Conservation (phyloP, 2,888 invertebrate species). For the Heliconius cydno region DNA sequence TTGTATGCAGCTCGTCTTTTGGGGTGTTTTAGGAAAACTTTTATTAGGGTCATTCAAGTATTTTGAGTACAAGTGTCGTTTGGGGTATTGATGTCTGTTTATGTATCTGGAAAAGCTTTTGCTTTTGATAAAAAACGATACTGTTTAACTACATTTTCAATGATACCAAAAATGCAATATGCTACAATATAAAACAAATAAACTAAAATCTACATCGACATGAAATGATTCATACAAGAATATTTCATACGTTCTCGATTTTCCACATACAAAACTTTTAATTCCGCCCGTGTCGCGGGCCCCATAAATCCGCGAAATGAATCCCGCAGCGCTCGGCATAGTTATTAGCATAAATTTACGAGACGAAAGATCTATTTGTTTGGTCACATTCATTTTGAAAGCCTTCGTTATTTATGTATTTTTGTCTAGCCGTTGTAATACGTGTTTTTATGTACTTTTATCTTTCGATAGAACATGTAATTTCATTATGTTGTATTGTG, state of each 20-base stretch:
- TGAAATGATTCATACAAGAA: neutral
- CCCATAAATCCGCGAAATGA: constrained; percentile 53
- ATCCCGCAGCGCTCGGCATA: constrained; percentile 48
- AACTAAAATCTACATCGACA: neutral
- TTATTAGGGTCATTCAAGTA: constrained; percentile 27
- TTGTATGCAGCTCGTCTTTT: constrained; percentile 32
- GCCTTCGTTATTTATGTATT: constrained; percentile 34
- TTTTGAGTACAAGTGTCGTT: constrained; percentile 13
- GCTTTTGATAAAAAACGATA: neutral
- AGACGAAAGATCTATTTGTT: constrained; percentile 45
- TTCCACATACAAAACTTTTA: constrained; percentile 49
- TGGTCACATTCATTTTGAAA: constrained; percentile 40
- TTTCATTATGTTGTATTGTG: neutral
- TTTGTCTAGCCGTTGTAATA: constrained; percentile 27
- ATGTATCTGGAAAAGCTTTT: neutral
- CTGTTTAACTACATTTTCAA: too few species aligned
- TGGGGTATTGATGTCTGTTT: neutral
- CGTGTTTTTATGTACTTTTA: constrained; percentile 1
- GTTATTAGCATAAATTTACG: constrained; percentile 53
- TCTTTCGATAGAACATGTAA: neutral
- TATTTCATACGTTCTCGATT: constrained; percentile 30
- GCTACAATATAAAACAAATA: neutral
- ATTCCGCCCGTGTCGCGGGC: constrained; percentile 51
- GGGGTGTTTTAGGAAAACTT: constrained; percentile 19
- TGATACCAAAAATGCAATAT: too few species aligned